Percentiles rank a stretch among this genome's conserved stretches.
Conservation (phyloP, 2,113 vertebrate genomes). For the Lasiurus borealis region DNA sequence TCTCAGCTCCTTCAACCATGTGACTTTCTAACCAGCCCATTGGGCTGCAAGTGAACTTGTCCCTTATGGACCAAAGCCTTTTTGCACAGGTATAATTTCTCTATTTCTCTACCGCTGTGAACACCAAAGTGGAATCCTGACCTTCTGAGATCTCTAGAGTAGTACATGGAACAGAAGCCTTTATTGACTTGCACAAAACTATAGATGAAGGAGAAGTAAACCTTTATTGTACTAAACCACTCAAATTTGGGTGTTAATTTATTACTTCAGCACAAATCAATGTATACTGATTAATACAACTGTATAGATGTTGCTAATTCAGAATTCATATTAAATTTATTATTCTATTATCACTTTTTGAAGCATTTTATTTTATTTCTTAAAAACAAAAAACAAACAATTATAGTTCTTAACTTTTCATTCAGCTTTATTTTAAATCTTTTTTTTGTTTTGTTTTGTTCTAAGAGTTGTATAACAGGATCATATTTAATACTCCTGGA, state of each 20-base stretch:
- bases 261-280: background rate
- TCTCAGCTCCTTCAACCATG: background rate
- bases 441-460: constrained; percentile 15
- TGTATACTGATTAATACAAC: background rate
- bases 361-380: constrained; percentile 38
- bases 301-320: background rate
- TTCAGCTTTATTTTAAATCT: background rate
- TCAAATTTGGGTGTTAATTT: background rate
- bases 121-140: background rate
- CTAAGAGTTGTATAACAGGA: background rate
- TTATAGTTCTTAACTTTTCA: background rate
- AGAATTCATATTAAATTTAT: background rate
- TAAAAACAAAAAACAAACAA: background rate
- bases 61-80: background rate
- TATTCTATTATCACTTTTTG: background rate
- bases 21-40: background rate
- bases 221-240: background rate
- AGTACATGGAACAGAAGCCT: background rate
- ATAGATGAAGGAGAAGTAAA: background rate
- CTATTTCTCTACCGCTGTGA: background rate
- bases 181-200: background rate
- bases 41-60: background rate
- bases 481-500: background rate
- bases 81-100: background rate
- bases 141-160: background rate